A percentile compares a stretch with the other conserved stretches of the same genome.
These are phyloP conservation scores for Drosophila barbarae DNA, from an alignment of 2,888 invertebrate species.

Conservation along the genomic window DNA sequence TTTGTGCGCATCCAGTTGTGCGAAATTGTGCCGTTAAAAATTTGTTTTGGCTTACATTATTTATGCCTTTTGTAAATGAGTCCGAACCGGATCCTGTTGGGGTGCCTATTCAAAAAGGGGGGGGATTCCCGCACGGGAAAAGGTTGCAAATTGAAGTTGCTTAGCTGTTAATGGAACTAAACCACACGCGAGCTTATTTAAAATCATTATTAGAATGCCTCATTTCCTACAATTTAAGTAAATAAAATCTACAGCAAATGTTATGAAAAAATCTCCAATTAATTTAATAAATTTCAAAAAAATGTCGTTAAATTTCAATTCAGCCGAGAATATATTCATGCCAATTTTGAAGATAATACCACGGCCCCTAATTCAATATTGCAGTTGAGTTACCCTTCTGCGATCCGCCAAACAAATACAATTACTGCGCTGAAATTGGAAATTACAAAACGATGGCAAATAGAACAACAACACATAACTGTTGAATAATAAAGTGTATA, in stretches of 20 bases:
- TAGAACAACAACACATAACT: slow-evolving; percentile 16
- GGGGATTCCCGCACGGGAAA: background rate
- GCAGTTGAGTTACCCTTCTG: slow-evolving; percentile 20
- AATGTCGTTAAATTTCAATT: background rate
- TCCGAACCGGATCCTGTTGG: background rate
- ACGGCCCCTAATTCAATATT: background rate
- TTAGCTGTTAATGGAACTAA: slow-evolving; percentile 30
- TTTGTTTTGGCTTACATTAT: slow-evolving; percentile 59
- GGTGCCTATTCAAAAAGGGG: slow-evolving; percentile 13
- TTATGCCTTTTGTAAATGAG: slow-evolving; percentile 52
- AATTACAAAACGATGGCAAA: slow-evolving; percentile 25
- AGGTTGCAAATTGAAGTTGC: slow-evolving; percentile 25
- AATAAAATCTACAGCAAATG: background rate
- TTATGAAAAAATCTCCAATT: background rate
- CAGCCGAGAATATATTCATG: background rate
- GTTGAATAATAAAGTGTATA: slow-evolving; percentile 49
- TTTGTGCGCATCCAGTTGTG: slow-evolving; percentile 53
- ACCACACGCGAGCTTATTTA: slow-evolving; percentile 12
- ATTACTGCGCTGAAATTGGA: slow-evolving; percentile 16
- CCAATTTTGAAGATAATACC: background rate
- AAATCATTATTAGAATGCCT: background rate
- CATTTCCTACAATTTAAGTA: background rate
- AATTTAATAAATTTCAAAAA: background rate
- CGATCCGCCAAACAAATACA: slow-evolving; percentile 20
- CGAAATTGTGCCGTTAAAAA: slow-evolving; percentile 51